Conservation (phyloP, 2,888 invertebrate genomes). For the Leucozona laternaria region DNA sequence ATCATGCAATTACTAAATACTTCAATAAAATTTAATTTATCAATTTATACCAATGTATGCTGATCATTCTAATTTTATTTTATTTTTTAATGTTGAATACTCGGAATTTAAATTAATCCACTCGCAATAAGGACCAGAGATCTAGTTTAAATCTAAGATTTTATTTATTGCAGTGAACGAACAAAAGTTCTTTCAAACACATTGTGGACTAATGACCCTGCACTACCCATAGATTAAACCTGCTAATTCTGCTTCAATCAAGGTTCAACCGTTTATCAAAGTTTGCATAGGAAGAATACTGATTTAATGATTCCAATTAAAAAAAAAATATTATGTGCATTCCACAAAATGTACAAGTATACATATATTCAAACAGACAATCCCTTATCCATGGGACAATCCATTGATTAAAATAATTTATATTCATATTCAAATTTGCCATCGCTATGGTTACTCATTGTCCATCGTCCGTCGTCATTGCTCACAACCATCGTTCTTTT, state of each 20-base stretch:
- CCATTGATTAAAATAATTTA: conserved; percentile 36
- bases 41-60: too few relatives aligned
- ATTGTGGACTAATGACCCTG: neutral
- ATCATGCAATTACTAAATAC: too few relatives aligned
- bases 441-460: neutral
- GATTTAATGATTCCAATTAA: conserved; percentile 22
- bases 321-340: conserved; percentile 20
- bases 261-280: neutral
- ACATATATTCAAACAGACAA: conserved; percentile 17
- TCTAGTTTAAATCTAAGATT: too few relatives aligned
- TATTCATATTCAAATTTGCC: conserved; percentile 53
- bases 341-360: conserved; percentile 19
- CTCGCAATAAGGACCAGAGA: too few relatives aligned
- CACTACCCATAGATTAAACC: neutral
- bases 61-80: too few relatives aligned
- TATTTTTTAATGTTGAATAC: too few relatives aligned
- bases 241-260: neutral
- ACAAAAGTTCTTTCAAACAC: neutral
- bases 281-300: conserved; percentile 13
- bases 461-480: neutral
- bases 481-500: conserved; percentile 7
- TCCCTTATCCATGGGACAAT: conserved; percentile 17
- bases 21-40: too few relatives aligned
- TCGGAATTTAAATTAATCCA: too few relatives aligned
- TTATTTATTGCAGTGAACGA: neutral